Evolutionary conservation across 2,888 invertebrate genomes (phyloP).

Genomic region (Drosophila anceps): DNA sequence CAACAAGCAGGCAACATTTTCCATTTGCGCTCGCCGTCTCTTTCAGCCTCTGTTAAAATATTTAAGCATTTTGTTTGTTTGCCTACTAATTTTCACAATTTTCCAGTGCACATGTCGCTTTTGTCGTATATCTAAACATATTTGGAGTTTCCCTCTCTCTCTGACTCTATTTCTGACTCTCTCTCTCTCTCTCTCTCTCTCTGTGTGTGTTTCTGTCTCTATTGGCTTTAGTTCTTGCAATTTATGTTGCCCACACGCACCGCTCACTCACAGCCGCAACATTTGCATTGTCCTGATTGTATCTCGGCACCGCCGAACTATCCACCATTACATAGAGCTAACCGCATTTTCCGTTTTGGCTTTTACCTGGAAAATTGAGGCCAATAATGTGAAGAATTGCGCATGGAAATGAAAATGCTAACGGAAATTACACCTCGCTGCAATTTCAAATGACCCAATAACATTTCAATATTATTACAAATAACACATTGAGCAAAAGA

Average conservation of each 20-base stretch:
- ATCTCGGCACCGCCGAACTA: constrained; percentile 17
- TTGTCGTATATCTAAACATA: constrained; percentile 21
- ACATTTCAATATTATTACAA: constrained; percentile 2
- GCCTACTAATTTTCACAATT: constrained; percentile 64
- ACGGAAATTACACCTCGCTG: constrained; percentile 11
- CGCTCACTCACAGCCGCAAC: constrained; percentile 26
- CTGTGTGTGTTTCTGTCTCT: not conserved
- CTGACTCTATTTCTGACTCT: not conserved
- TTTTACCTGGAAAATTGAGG: constrained; percentile 23
- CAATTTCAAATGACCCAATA: constrained; percentile 4
- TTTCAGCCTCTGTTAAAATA: constrained; percentile 52
- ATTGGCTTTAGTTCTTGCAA: constrained; percentile 14
- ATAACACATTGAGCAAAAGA: not conserved
- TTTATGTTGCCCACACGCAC: constrained; percentile 20
- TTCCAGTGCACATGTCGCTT: constrained; percentile 27
- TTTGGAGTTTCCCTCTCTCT: constrained; percentile 2
- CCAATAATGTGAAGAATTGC: constrained; percentile 20
- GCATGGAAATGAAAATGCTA: constrained; percentile 12
- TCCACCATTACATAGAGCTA: not conserved
- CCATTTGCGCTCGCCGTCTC: constrained; percentile 29
- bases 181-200: not conserved
- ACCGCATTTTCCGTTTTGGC: constrained; percentile 30
- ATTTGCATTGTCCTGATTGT: constrained; percentile 49
- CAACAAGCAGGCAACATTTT: constrained; percentile 37
- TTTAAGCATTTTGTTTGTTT: constrained; percentile 66